Evolutionary conservation across 2,797 vertebrate genomes (phyloP), one percentile per base, ranked within the genome.

Genomic region (Sebastes taczanowskii): DNA sequence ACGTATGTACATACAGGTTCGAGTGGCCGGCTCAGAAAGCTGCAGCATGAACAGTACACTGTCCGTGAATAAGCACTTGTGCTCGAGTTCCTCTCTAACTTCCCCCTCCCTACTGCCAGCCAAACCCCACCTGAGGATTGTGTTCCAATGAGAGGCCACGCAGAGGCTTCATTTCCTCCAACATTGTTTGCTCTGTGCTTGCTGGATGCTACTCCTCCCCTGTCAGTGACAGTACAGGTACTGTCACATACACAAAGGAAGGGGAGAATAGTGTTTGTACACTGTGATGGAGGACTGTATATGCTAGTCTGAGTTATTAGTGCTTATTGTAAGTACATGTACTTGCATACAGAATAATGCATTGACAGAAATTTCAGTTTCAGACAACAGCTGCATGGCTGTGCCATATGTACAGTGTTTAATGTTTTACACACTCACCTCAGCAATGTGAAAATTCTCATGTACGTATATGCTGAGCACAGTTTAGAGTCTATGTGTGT

Each of bases 41-140:
- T 70, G 82, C 79, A 65, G 86, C 71, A 61, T 73, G 60, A 63
- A 77, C 74, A n/a, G 46, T 42, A 71, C 34, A 76, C 89, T 35
- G 60, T 78, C 63, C 1, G 61, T 77, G 76, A 92, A 91, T 71
- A 89, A 85, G 80, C 75, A 60, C 80, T 84, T 65, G 77, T 42
- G 78, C 85, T 79, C 6, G 23, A 71, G 87, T 88, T 91, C 84
- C 86, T 88, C 82, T 84, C 62, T 29, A 53, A 60, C 81, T 75
- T 58, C 46, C 73, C 80, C 79, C 88, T 82, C 86, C 84, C 82
- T 66, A 72, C 80, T 83, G 84, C 84, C 72, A 74, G 87, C 77
- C 83, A 90, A 91, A 91, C 92, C 84, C 89, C 95, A 94, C 92
- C 92, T 94, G 91, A 89, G 92, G 91, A 91, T 94, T 89, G 70